These are phyloP conservation scores for Notolabrus celidotus DNA, from an alignment of 2,797 vertebrate genomes.

Conservation along the genomic window DNA sequence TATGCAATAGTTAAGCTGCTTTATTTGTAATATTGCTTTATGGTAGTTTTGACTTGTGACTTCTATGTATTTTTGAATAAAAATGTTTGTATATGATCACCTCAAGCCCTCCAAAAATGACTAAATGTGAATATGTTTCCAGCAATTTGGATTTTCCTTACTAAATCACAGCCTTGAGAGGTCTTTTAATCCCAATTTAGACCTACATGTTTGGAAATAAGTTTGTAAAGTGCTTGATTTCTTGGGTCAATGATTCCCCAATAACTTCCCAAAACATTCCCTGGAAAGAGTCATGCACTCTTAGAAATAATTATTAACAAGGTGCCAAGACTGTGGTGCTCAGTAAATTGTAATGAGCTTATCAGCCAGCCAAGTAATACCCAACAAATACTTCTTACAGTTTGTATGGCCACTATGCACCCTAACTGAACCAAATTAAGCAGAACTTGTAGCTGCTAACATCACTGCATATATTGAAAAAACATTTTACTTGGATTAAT, in stretches of 20 bases:
- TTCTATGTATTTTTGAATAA: too few species aligned
- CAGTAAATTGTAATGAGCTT: not conserved
- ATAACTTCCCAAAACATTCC: conserved; percentile 12
- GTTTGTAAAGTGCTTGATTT: conserved; percentile 2
- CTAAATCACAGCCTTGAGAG: not conserved
- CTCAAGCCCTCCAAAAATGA: too few species aligned
- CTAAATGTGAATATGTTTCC: too few species aligned
- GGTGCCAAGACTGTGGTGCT: not conserved
- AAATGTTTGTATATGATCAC: too few species aligned
- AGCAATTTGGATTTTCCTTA: too few species aligned
- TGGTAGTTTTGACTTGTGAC: too few species aligned
- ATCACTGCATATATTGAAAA: too few species aligned
- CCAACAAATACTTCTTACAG: not conserved
- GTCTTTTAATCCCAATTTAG: conserved; percentile 2
- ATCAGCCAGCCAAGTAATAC: not conserved
- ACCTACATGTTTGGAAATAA: conserved; percentile 7
- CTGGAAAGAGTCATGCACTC: not conserved
- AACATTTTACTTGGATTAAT: too few species aligned
- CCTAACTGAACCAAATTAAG: not conserved
- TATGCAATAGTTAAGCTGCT: too few species aligned
- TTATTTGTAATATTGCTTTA: too few species aligned
- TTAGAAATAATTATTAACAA: conserved; percentile 1
- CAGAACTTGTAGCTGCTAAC: too few species aligned
- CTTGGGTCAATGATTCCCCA: not conserved
- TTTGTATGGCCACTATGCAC: not conserved